Percentiles rank a stretch among this genome's conserved stretches.
Conservation (phyloP, 2,113 vertebrate genomes). For the Dromiciops gliroides region DNA sequence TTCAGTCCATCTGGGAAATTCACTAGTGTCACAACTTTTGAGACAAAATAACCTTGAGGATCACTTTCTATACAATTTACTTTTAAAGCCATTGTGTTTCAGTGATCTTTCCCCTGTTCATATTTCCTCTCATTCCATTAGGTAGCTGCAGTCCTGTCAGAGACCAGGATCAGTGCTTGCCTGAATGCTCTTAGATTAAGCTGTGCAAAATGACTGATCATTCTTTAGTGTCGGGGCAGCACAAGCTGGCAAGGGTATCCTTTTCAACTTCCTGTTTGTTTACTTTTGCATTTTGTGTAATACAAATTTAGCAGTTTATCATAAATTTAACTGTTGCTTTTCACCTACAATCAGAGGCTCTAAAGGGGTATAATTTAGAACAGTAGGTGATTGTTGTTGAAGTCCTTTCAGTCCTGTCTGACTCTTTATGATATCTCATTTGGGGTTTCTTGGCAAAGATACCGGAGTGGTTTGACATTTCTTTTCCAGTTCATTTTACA, state of each 20-base stretch:
- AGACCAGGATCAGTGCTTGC: neutral
- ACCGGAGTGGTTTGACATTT: neutral
- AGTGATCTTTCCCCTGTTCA: neutral
- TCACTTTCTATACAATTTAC: neutral
- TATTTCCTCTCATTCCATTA: neutral
- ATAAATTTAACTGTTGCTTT: neutral
- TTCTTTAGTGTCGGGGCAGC: neutral
- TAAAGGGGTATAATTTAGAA: neutral
- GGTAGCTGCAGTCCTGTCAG: neutral
- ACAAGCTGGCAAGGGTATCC: neutral
- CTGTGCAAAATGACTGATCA: neutral
- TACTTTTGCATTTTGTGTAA: neutral
- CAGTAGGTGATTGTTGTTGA: neutral
- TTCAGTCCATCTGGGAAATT: neutral
- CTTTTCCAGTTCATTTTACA: neutral
- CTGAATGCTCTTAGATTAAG: neutral
- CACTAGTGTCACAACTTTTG: neutral
- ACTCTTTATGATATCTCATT: too few species aligned
- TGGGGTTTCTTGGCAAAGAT: neutral
- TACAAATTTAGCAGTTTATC: neutral
- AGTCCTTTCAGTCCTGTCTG: neutral
- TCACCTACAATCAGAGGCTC: neutral
- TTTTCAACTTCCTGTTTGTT: neutral
- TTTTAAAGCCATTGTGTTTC: neutral
- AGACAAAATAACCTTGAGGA: neutral